Evolutionary conservation across 2,888 invertebrate genomes (phyloP).

Genomic region (Lasius platythorax): DNA sequence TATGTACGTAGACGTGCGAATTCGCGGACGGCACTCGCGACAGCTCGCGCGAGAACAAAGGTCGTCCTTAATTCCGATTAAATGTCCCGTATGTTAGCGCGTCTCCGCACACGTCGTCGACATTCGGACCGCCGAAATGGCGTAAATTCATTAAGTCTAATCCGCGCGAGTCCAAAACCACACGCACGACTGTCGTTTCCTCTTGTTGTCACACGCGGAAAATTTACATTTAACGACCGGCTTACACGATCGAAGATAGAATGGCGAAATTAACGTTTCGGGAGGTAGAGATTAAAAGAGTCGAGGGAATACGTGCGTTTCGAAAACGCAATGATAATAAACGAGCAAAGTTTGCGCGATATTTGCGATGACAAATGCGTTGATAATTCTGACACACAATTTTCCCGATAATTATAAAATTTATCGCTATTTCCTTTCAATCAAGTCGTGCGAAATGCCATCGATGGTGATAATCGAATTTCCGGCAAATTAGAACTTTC

Average conservation of each 20-base stretch:
- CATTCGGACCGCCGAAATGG: slow-evolving; percentile 49
- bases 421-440: slow-evolving; percentile 18
- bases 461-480: background rate
- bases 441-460: background rate
- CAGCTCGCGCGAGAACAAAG: slow-evolving; percentile 46
- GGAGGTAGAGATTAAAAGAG: slow-evolving; percentile 35
- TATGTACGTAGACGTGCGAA: slow-evolving; percentile 31
- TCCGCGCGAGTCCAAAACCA: slow-evolving; percentile 27
- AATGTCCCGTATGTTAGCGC: slow-evolving; percentile 42
- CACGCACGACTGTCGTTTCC: slow-evolving; percentile 23
- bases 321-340: slow-evolving; percentile 36
- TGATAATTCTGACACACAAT: slow-evolving; percentile 27
- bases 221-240: slow-evolving; percentile 51
- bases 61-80: slow-evolving; percentile 47
- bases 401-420: slow-evolving; percentile 9
- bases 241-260: slow-evolving; percentile 48
- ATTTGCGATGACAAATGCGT: slow-evolving; percentile 21
- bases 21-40: slow-evolving; percentile 13
- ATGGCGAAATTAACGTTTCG: slow-evolving; percentile 40
- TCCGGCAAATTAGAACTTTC: slow-evolving; percentile 55
- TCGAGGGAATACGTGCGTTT: background rate
- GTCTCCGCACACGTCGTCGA: slow-evolving; percentile 27
- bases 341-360: slow-evolving; percentile 4
- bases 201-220: slow-evolving; percentile 38
- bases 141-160: slow-evolving; percentile 54